Percentiles rank a stretch among this genome's conserved stretches.
Evolutionary conservation across 2,888 invertebrate species (phyloP).

Genomic region (Leucozona laternaria): DNA sequence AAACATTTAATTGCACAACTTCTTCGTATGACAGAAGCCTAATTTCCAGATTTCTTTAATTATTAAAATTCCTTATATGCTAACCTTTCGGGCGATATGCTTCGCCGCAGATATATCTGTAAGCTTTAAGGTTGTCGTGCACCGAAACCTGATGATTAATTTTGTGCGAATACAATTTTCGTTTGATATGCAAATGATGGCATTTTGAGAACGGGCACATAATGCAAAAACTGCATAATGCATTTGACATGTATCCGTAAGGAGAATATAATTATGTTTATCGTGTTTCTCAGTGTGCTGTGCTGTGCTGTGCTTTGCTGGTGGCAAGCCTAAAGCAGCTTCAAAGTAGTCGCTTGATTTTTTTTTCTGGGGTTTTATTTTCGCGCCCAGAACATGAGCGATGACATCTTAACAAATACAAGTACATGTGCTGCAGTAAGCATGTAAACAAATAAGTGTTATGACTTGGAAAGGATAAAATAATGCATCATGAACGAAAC

Average conservation of each 20-base stretch:
- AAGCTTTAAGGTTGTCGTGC: conserved; percentile 44
- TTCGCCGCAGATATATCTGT: not conserved
- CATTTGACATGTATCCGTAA: conserved; percentile 73
- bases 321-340: conserved; percentile 48
- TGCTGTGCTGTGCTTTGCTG: too few relatives aligned
- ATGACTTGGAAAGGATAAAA: conserved; percentile 58
- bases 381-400: conserved; percentile 57
- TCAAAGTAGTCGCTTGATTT: conserved; percentile 60
- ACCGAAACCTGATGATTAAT: conserved; percentile 66
- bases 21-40: conserved; percentile 5
- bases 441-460: conserved; percentile 74
- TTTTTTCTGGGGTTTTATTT: conserved; percentile 44
- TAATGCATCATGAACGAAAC: conserved; percentile 69
- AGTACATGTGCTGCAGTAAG: conserved; percentile 73
- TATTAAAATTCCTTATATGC: not conserved
- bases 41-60: conserved; percentile 18
- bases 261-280: conserved; percentile 69
- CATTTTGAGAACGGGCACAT: conserved; percentile 65
- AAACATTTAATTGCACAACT: conserved; percentile 13
- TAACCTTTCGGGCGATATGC: conserved; percentile 50
- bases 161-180: conserved; percentile 72
- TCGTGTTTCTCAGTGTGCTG: conserved; percentile 47
- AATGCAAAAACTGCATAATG: conserved; percentile 74
- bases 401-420: conserved; percentile 74
- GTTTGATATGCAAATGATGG: conserved; percentile 83